phyloP scores from a whole-genome alignment of 2,113 vertebrate species.

The Chionis minor region DNA sequence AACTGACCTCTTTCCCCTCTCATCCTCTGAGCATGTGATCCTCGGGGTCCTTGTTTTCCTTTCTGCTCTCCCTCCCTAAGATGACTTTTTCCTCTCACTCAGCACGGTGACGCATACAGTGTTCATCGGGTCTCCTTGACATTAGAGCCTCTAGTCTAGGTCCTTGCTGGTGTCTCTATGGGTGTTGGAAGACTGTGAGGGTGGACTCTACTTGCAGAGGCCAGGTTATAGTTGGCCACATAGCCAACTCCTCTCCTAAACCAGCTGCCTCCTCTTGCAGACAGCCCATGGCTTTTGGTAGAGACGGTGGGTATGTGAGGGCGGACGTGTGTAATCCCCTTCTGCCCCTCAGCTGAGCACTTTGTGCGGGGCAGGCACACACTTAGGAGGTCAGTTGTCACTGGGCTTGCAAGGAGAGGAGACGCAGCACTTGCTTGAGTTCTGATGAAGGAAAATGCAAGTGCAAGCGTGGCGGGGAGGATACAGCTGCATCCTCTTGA shows the following conservation, averaged over 20 bases:
- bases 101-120: neutral
- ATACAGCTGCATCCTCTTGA: slow-evolving; percentile 63
- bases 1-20: slow-evolving; percentile 36
- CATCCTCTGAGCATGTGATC: neutral
- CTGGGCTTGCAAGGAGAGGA: neutral
- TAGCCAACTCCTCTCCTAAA: neutral
- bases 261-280: neutral
- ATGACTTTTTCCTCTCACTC: neutral
- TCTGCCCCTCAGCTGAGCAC: rapidly evolving
- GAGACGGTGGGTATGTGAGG: rapidly evolving
- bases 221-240: neutral
- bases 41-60: neutral
- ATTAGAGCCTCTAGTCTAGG: neutral
- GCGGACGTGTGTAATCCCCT: neutral
- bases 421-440: neutral
- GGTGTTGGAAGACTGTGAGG: neutral
- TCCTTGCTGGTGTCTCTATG: neutral
- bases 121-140: neutral
- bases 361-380: neutral
- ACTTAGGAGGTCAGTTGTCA: neutral
- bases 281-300: neutral
- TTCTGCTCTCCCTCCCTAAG: neutral
- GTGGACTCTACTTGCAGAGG: neutral
- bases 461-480: neutral
- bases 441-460: neutral